Evolutionary conservation across 2,888 invertebrate genomes (phyloP), one percentile per base, ranked within the genome.

Genomic region (Marasmarcha lunaedactyla): DNA sequence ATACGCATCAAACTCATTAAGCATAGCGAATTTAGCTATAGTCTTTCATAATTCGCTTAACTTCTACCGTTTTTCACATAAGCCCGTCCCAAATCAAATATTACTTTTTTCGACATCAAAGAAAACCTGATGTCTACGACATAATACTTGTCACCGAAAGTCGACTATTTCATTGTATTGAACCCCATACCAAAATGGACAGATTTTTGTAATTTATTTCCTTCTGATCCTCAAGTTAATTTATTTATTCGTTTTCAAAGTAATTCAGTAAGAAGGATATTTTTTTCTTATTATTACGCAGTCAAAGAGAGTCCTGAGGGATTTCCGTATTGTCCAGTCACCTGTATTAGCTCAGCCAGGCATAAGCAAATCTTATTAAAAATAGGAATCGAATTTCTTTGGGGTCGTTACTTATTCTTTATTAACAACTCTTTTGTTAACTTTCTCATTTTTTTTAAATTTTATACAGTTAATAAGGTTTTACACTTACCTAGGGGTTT

Each of bases 201-300:
- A 62, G 64, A 71, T 71, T 70, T 73, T 68, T 72, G 72, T 78
- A 77, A 30, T 34, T 34, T 34, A 48, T 47, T 48, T 45, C 46
- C 43, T 39, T 41, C 44, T 70, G 63, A 74, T 68, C 71, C 71
- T 60, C 53, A 47, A 52, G 58, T 68, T 70, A 70, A 68, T 74
- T 77, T 73, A 77, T 77, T 74, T 73, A 71, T 71, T 68, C 71
- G 68, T 67, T 71, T 20, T 69, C 71, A 71, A 76, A 73, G 73
- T 76, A 74, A 76, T 76, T 71, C 67, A 50, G 56, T 57, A 54
- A 60, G 63, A 64, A 61, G 62, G 59, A 34, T 33, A 33, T 58
- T 55, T 62, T 68, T 72, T 74, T 71, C 72, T 71, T 76, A 69
- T 69, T 78, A 78, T 78, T 79, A 81, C 72, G 78, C 74, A 76